A percentile compares a stretch with the other conserved stretches of the same genome.
These are phyloP conservation scores for Notospermus geniculatus DNA, from an alignment of 1,140 invertebrate species.

Conservation along the genomic window DNA sequence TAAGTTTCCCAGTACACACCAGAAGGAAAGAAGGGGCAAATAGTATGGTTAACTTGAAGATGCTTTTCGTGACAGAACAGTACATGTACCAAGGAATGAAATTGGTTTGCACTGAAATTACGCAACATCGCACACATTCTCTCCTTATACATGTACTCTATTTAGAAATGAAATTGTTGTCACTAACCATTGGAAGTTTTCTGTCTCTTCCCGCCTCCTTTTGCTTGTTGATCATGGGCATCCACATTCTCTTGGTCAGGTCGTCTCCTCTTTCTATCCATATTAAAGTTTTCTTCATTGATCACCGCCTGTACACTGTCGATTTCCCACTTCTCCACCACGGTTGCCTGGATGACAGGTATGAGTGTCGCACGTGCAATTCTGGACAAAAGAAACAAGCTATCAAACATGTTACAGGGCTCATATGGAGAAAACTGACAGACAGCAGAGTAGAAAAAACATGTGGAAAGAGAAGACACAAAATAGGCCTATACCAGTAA, in stretches of 20 bases:
- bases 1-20: too few species aligned
- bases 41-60: too few species aligned
- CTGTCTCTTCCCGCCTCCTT: too few species aligned
- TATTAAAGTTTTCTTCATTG: background rate
- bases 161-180: too few species aligned
- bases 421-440: background rate
- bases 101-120: too few species aligned
- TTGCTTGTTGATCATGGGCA: background rate
- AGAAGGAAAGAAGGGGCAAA: too few species aligned
- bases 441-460: too few species aligned
- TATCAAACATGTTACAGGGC: background rate
- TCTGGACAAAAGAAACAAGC: slow-evolving; percentile 2
- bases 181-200: too few species aligned
- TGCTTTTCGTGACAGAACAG: too few species aligned
- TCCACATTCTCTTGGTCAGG: background rate
- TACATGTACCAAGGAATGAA: too few species aligned
- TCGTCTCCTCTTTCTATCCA: background rate
- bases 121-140: too few species aligned
- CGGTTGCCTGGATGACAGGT: background rate
- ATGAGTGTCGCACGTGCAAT: background rate
- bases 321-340: slow-evolving; percentile 13
- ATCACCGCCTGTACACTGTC: slow-evolving; percentile 2
- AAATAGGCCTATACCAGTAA: background rate
- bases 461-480: background rate
- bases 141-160: too few species aligned